A percentile compares a stretch with the other conserved stretches of the same genome.
phyloP scores from a whole-genome alignment of 2,113 vertebrate species.

The Pagrus major region DNA sequence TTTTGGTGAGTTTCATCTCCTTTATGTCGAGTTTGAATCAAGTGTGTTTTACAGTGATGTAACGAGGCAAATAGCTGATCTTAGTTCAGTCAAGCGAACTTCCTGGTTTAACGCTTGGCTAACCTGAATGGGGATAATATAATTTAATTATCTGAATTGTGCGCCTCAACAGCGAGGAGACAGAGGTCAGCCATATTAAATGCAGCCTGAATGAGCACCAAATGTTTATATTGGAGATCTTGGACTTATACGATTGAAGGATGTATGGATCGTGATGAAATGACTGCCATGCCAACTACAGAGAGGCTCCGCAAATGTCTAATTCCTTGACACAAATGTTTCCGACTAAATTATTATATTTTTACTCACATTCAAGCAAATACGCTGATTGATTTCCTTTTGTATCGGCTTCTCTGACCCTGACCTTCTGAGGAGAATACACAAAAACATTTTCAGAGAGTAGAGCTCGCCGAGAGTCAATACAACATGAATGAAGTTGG shows the following conservation, averaged over 20 bases:
- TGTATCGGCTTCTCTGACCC: neutral
- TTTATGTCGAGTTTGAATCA: too few species aligned
- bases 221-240: neutral
- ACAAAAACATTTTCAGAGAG: neutral
- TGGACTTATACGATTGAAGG: neutral
- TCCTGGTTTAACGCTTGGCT: too few species aligned
- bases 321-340: neutral
- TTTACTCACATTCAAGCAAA: too few species aligned
- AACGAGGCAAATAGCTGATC: too few species aligned
- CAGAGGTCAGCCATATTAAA: neutral
- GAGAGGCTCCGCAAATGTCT: neutral
- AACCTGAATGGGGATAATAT: too few species aligned
- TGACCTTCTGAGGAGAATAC: neutral
- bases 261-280: neutral
- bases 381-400: neutral
- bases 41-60: too few species aligned
- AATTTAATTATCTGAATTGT: too few species aligned
- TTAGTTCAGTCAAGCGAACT: too few species aligned
- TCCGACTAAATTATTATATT: neutral
- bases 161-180: neutral
- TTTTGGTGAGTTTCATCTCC: too few species aligned
- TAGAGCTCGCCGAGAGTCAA: neutral
- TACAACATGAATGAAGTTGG: neutral
- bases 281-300: neutral
- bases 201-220: neutral